These are phyloP conservation scores for Mareca strepera DNA, from an alignment of 2,797 vertebrate genomes.

Conservation along the genomic window DNA sequence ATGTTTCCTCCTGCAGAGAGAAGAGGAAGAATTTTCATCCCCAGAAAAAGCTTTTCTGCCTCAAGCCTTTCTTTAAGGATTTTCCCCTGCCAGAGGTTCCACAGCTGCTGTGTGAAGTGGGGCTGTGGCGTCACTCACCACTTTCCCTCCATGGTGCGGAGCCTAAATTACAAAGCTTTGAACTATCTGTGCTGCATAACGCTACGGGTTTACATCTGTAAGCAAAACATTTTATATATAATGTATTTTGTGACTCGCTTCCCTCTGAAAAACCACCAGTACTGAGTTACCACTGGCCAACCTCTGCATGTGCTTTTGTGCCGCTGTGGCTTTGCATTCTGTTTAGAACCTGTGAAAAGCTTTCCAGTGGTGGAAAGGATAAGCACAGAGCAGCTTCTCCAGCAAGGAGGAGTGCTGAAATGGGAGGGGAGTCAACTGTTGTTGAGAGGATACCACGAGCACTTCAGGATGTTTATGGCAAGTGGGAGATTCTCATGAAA, in stretches of 20 bases:
- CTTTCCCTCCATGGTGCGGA: background rate
- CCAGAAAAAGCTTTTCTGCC: background rate
- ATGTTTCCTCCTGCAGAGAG: constrained; percentile 83
- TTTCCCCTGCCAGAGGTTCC: background rate
- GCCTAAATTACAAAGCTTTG: background rate
- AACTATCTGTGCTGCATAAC: background rate
- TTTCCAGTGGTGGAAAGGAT: background rate
- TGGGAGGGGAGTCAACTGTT: background rate
- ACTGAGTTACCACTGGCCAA: background rate
- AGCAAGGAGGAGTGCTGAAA: background rate
- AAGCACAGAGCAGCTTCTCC: fast-evolving
- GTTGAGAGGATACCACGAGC: background rate
- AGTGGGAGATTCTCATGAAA: background rate
- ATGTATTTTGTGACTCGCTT: background rate
- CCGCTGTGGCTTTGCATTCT: background rate
- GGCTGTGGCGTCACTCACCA: background rate
- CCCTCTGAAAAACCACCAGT: background rate
- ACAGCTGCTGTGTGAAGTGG: background rate
- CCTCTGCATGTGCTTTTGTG: background rate
- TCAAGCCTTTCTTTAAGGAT: background rate
- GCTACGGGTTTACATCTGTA: background rate
- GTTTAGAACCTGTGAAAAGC: background rate
- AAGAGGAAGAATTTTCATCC: constrained; percentile 17
- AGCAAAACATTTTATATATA: background rate
- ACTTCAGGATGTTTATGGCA: too few relatives aligned